Evolutionary conservation across 2,113 vertebrate genomes (phyloP), one percentile per base, ranked within the genome.

Genomic region (Galeopterus variegatus): DNA sequence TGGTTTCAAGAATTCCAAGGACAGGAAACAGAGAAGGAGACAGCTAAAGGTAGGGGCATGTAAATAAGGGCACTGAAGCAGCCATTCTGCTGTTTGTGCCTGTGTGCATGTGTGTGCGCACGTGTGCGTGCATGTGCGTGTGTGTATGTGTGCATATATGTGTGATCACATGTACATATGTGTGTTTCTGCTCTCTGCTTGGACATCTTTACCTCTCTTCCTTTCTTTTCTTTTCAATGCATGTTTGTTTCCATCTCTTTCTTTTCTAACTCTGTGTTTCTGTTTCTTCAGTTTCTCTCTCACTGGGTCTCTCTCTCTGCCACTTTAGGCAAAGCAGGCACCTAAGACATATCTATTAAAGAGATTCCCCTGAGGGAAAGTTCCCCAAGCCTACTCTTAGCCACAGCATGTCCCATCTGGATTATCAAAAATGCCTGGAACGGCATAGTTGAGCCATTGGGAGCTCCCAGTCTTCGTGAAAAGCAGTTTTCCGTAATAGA

Each of bases 271-370:
- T 76, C 17, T 24, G 3, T 26, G 24, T 93, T 19, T 80, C 54
- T 50, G 0, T 85, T 88, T 94, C 65, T 81, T 88, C 75, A 15
- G 28, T 31, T 79, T 62, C 9, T 89, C 33, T 90, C 54, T 88
- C 41, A 15, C 24, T 75, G 28, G 31, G 23, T 80, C 45, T 80
- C 28, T 80, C 28, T 95, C 9, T 82, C 18, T 28, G 50, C 15
- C 21, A 93, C 73, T 91, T 70, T 72, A 70, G 54, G 33, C 67
- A 54, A 97, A 88, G 48, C 21, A 58, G 54, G 26, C 52, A 83
- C 28, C 1, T 4, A 41, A 92, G 75, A 70, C 21, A 14, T 45
- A 17, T n/a, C 8, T 50, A 3, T 65, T 80, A 80, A 75, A 77
- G 70, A 45, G 54, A 81, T 36, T 79, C 67, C 50, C 15, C 2